Base-by-base conservation (phyloP, 2,113 vertebrate species). In the Pontoporia blainvillei region DNA sequence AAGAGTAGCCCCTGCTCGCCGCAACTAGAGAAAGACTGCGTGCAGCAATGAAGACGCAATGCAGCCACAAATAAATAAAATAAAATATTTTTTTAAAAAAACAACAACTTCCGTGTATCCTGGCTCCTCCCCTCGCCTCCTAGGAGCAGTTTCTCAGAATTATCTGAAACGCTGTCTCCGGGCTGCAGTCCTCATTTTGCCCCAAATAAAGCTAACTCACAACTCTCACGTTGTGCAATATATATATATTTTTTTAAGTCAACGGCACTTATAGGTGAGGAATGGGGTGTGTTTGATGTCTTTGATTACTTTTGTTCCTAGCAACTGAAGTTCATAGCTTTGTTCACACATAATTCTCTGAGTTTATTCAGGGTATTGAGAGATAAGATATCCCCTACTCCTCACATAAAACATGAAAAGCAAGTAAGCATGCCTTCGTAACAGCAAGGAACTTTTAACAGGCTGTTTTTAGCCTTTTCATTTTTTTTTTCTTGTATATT, bases 371-470 rank as follows among this genome's bases (percentile, higher is more conserved):
- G 8, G 11, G 57, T 61, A 3, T 14, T 14, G 8, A 93, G 12
- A 21, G 21, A 39, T 46, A 79, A 79, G 41, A 69, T 67, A 36
- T 36, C 36, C 17, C 52, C 34, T 72, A 13, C 29, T 88, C 59
- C n/a, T 90, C 83, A 66, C 39, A 64, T 78, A 94, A 95, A 86
- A 8, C 18, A 11, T 29, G 59, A 66, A 86, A 69, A 73, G 12
- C 20, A 64, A 69, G 12, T 39, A 46, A 91, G 5, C 57, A 82
- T 52, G 25, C n/a, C n/a, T 81, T 61, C 25, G 21, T 25, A 81
- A 61, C 2, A 46, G 34, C 62, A 62, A 79, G 57, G 11, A 73
- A 87, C 15, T 69, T 84, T 84, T 57, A 84, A 73, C 0, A 27
- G 14, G 3, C 2, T 71, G 13, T 73, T 93, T 95, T 67, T 94